Conservation (phyloP, 2,113 vertebrate genomes). For the Pterophyllum scalare region DNA sequence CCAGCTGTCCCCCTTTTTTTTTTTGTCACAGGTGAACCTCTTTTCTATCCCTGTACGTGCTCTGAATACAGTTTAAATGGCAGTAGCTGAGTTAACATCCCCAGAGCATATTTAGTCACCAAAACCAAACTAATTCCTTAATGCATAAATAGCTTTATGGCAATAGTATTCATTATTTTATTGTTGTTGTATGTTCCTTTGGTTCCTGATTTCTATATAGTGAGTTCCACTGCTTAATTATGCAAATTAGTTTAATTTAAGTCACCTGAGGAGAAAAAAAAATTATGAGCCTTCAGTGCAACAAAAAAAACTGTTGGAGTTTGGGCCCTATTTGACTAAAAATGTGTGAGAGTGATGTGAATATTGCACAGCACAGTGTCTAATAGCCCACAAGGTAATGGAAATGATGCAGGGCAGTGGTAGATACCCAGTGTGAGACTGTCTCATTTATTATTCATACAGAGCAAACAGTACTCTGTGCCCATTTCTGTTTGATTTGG, state of each 20-base stretch:
- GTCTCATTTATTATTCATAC: constrained; percentile 38
- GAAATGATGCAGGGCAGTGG: constrained; percentile 9
- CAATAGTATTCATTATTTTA: background rate
- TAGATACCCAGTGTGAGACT: background rate
- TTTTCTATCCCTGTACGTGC: background rate
- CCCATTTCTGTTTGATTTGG: background rate
- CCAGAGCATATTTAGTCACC: background rate
- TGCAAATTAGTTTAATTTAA: background rate
- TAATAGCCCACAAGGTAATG: background rate
- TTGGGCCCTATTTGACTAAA: background rate
- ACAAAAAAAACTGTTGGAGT: background rate
- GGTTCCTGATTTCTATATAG: background rate
- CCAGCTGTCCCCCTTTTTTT: background rate
- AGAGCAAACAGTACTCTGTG: background rate
- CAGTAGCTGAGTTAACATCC: background rate
- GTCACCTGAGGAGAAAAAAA: background rate
- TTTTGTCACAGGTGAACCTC: background rate
- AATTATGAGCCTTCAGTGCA: background rate
- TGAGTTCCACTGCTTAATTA: background rate
- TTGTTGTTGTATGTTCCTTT: background rate
- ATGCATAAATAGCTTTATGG: background rate
- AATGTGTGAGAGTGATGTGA: constrained; percentile 3
- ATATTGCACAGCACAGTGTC: background rate
- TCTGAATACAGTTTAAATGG: constrained; percentile 7
- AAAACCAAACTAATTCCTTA: background rate